These are phyloP conservation scores for Anoplopoma fimbria DNA, from an alignment of 2,113 vertebrate species.

Conservation along the genomic window DNA sequence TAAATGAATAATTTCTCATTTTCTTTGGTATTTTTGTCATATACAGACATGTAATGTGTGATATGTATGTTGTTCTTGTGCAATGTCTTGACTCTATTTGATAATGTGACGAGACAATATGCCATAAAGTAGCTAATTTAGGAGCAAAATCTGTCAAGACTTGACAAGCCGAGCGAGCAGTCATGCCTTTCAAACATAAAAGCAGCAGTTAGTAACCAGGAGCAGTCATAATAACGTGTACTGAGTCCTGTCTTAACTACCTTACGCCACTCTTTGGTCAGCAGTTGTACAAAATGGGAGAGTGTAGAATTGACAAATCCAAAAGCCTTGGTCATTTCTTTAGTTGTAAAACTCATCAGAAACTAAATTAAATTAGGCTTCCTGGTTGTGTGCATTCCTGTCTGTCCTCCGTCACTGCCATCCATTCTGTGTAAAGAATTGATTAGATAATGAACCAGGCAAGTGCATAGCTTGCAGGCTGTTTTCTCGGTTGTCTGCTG, in stretches of 20 bases:
- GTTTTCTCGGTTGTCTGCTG: conserved; percentile 39
- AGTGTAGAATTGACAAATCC: background rate
- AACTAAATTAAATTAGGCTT: background rate
- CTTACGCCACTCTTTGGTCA: too few species aligned
- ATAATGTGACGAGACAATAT: background rate
- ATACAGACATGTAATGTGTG: background rate
- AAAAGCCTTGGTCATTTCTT: conserved; percentile 11
- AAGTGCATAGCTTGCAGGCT: conserved; percentile 32
- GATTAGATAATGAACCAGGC: conserved; percentile 37
- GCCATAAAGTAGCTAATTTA: background rate
- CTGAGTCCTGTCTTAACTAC: too few species aligned
- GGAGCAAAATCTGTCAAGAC: background rate
- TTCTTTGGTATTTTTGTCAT: background rate
- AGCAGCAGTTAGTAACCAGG: background rate
- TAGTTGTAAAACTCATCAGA: background rate
- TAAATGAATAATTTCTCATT: background rate
- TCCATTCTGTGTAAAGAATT: conserved; percentile 38
- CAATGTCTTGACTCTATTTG: background rate
- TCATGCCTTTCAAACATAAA: background rate
- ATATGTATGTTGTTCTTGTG: background rate
- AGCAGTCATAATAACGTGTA: too few species aligned
- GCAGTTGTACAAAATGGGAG: background rate
- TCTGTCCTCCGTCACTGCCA: conserved; percentile 12
- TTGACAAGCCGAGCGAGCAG: background rate
- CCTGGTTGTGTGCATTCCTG: background rate